Conservation (phyloP, 2,888 invertebrate species). For the Papilio demoleus region DNA sequence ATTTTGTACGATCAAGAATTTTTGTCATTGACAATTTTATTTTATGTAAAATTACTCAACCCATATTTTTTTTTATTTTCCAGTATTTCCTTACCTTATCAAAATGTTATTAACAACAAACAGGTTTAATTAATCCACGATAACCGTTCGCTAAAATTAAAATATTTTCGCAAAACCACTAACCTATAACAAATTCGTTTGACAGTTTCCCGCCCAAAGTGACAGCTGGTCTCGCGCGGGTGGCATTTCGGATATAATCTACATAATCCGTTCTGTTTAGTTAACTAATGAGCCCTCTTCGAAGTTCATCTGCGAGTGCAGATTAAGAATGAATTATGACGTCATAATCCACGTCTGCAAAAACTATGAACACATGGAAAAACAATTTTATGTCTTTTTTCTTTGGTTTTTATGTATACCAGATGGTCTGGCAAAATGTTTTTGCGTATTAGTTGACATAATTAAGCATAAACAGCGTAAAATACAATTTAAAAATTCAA, state of each 20-base stretch:
- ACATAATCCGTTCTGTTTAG: constrained; percentile 66
- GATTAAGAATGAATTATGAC: constrained; percentile 49
- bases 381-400: constrained; percentile 45
- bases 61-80: not conserved
- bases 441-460: not conserved
- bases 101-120: not conserved
- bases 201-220: constrained; percentile 47
- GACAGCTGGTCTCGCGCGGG: constrained; percentile 69
- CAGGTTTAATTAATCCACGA: not conserved
- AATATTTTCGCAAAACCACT: constrained; percentile 22
- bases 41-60: too few relatives aligned
- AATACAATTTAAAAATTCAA: not conserved
- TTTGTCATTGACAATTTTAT: too few relatives aligned
- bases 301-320: constrained; percentile 42
- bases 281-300: constrained; percentile 64
- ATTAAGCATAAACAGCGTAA: not conserved
- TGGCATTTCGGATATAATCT: constrained; percentile 64
- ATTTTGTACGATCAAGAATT: too few relatives aligned
- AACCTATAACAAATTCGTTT: constrained; percentile 35
- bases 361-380: constrained; percentile 49
- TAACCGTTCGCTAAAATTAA: constrained; percentile 12
- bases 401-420: constrained; percentile 35
- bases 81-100: not conserved
- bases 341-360: constrained; percentile 47
- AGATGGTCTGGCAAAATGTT: constrained; percentile 25